Evolutionary conservation across 2,797 vertebrate species (phyloP).

Genomic region (Onychomys arenicola): DNA sequence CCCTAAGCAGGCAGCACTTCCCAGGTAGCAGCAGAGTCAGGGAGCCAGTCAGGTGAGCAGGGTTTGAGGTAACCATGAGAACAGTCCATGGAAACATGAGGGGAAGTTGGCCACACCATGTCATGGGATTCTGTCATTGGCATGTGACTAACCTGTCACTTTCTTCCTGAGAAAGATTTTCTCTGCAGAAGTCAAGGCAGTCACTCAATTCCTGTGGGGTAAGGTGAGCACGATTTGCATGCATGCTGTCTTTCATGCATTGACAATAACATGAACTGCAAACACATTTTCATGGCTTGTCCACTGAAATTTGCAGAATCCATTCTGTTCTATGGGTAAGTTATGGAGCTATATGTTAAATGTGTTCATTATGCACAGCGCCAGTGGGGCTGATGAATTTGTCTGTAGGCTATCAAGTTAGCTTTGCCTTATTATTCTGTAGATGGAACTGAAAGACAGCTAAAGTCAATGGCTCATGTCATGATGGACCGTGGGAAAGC

Average conservation of each 20-base stretch:
- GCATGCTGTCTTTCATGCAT: background rate
- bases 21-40: background rate
- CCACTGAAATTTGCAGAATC: conserved; percentile 47
- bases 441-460: conserved; percentile 66
- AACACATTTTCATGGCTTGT: conserved; percentile 34
- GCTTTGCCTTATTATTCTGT: conserved; percentile 64
- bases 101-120: too few species aligned
- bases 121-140: background rate
- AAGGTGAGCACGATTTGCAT: background rate
- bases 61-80: background rate
- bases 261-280: conserved; percentile 27
- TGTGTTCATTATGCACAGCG: background rate
- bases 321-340: too few species aligned
- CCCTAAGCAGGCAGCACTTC: background rate
- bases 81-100: background rate
- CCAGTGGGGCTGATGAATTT: background rate
- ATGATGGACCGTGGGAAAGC: background rate
- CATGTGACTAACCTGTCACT: background rate
- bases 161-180: background rate
- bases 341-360: background rate
- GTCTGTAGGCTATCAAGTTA: background rate
- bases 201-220: background rate
- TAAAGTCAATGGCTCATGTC: background rate
- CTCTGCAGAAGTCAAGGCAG: background rate
- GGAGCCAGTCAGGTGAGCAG: rapidly evolving